Base-by-base conservation (phyloP, 1,140 invertebrate genomes). In the Tribolium madens region DNA sequence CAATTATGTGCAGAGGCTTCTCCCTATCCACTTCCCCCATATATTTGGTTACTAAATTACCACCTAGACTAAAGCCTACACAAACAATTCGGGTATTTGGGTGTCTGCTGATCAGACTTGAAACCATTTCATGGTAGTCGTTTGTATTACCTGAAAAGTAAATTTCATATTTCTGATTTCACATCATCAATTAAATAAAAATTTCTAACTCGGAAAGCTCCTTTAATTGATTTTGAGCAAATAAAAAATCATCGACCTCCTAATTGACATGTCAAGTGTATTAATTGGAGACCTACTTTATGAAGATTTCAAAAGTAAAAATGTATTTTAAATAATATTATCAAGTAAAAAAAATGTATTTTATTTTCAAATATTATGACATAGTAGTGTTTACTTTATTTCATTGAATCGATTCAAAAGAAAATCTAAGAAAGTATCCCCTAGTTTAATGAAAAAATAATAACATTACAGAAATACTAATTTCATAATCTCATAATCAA, bases 61-160 rank as follows among this genome's bases (percentile, higher is more conserved):
- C 96, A 33, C 95, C 95, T 85, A 98, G 91, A 86, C 95, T 97
- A 85, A 97, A 97, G 26, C 96, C 96, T 17, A 97, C 91, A 75
- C 93, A 90, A 72, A 97, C 90, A 50, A 97, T 89, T 82, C 91
- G 91, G 14, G 93, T 94, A 18, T 89, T 88, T 0, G 93, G 91
- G 87, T 95, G 94, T 78, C 91, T 89, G 64, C 91, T 89, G 74
- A 91, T 77, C 36, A 97, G 84, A 84, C 92, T 91, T 70, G 90
- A 88, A 31, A 97, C 84, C 94, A 97, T 96, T 33, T 89, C 90
- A 69, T 91, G 89, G 82, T 92, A 95, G 86, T 98, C 96, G 53
- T 93, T 93, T 0, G 95, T 96, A 83, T 95, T 91, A 53, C 95
- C 95, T 96, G 60, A 47, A 81, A 79, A 6, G 60, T 1, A 76